These are phyloP conservation scores for Drosophila sulfurigaster DNA, from an alignment of 1,140 invertebrate genomes.

Conservation along the genomic window DNA sequence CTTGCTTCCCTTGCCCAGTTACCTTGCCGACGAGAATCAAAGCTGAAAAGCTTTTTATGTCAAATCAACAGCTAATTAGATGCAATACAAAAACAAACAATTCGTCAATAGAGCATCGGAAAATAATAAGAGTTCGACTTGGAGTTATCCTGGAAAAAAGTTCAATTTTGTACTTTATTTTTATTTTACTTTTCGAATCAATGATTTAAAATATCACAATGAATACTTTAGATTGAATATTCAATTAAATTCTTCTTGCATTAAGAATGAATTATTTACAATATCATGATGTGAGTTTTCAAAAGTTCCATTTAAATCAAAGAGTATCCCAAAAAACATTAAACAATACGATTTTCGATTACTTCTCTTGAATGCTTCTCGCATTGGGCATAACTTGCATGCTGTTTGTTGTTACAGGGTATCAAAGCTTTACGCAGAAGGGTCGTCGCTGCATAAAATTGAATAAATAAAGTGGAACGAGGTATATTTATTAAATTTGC, in stretches of 20 bases:
- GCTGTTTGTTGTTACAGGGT: neutral
- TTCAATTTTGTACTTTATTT: no score
- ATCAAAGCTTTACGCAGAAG: conserved; percentile 22
- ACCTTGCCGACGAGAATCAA: conserved; percentile 7
- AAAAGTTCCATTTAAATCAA: no score
- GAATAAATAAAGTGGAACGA: conserved; percentile 69
- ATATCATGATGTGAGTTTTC: no score
- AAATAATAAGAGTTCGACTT: neutral
- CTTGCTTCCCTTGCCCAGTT: neutral
- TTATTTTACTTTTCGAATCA: neutral
- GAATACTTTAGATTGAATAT: no score
- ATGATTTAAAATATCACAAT: no score
- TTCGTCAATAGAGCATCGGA: neutral
- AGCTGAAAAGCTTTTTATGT: conserved; percentile 42
- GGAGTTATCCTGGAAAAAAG: conserved; percentile 2
- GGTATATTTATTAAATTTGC: conserved; percentile 78
- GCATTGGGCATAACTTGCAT: neutral
- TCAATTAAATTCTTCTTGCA: no score
- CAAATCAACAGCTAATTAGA: conserved; percentile 64
- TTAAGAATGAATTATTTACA: no score
- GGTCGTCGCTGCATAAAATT: conserved; percentile 49
- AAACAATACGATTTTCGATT: no score
- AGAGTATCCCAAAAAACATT: no score
- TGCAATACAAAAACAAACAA: conserved; percentile 11
- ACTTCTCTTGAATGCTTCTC: neutral